A percentile compares a stretch with the other conserved stretches of the same genome.
phyloP scores from a whole-genome alignment of 1,140 invertebrate genomes.

The Papilio helenus region DNA sequence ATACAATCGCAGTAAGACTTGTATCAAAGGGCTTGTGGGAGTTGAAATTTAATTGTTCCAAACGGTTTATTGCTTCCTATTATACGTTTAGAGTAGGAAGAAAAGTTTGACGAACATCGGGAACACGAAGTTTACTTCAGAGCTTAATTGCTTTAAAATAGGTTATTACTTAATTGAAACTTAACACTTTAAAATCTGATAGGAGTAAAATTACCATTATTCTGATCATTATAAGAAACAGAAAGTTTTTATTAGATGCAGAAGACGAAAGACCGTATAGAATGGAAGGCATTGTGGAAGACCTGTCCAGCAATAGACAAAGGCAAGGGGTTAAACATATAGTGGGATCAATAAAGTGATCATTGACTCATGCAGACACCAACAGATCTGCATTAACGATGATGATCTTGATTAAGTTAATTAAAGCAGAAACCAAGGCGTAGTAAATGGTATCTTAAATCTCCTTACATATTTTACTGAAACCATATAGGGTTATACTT shows the following conservation, averaged over 20 bases:
- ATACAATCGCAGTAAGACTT: conserved; percentile 15
- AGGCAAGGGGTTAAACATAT: too few species aligned
- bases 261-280: neutral
- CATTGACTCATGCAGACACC: too few species aligned
- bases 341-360: too few species aligned
- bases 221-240: neutral
- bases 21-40: conserved; percentile 29
- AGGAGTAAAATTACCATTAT: neutral
- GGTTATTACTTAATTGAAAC: neutral
- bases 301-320: neutral
- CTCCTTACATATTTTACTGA: neutral
- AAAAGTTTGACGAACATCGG: conserved; percentile 8
- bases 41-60: conserved; percentile 34
- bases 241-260: neutral
- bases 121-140: neutral
- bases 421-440: neutral
- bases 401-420: neutral
- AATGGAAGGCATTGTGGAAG: neutral
- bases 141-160: neutral
- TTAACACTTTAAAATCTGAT: neutral
- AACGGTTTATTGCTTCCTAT: neutral
- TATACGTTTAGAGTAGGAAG: conserved; percentile 30
- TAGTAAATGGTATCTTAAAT: neutral
- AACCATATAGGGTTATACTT: neutral
- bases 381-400: neutral